Conservation (phyloP, 2,113 vertebrate genomes). For the Nesogale talazaci region DNA sequence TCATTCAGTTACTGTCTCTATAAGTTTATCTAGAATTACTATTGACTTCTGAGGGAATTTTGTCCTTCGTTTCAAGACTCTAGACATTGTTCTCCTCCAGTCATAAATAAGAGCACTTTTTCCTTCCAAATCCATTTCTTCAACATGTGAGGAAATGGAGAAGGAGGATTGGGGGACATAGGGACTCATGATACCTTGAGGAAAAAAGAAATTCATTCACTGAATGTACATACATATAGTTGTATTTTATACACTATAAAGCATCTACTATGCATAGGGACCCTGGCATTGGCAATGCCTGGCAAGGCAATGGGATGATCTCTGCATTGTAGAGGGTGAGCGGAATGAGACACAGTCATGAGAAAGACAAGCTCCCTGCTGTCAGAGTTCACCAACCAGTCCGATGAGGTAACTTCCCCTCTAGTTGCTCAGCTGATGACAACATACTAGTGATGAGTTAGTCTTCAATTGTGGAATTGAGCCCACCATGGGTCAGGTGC, state of each 20-base stretch:
- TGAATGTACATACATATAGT: not conserved
- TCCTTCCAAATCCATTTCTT: conserved; percentile 42
- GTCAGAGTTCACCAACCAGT: not conserved
- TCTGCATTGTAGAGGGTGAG: not conserved
- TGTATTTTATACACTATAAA: too few relatives aligned
- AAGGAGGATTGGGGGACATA: not conserved
- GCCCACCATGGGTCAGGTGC: not conserved
- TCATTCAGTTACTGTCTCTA: too few relatives aligned
- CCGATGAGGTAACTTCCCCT: not conserved
- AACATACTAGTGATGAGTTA: not conserved
- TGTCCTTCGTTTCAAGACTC: conserved; percentile 37
- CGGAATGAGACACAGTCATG: not conserved
- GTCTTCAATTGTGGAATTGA: not conserved
- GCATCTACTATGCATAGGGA: not conserved
- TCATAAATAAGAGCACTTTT: not conserved
- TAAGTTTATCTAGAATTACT: too few relatives aligned
- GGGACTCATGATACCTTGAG: not conserved
- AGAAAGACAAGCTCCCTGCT: not conserved
- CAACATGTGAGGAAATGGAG: not conserved
- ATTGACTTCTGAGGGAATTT: not conserved
- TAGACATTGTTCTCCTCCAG: not conserved
- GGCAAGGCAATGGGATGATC: not conserved
- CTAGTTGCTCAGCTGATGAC: not conserved
- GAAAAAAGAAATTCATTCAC: not conserved
- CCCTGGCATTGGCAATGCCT: not conserved